Evolutionary conservation across 2,113 vertebrate species (phyloP).

Genomic region (Amazona guildingii): DNA sequence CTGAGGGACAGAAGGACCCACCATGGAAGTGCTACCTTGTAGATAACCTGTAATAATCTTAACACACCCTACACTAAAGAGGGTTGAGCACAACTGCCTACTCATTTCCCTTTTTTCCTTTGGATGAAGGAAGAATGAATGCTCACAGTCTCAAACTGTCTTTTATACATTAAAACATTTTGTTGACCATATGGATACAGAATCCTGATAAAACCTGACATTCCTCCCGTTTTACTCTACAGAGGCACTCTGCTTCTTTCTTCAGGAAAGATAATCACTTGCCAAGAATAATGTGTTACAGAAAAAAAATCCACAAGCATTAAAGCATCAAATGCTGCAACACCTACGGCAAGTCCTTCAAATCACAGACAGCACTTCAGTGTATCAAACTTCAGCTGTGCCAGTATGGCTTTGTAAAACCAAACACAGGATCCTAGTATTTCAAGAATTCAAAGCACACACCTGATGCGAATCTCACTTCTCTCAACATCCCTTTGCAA

Average conservation of each 20-base stretch:
- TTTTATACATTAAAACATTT: neutral
- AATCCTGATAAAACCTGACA: constrained; percentile 1
- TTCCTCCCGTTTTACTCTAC: neutral
- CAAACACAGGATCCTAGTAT: neutral
- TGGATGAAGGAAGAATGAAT: neutral
- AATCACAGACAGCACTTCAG: neutral
- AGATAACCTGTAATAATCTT: neutral
- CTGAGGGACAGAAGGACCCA: neutral
- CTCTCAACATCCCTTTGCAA: neutral
- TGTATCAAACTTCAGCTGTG: neutral
- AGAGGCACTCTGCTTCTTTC: neutral
- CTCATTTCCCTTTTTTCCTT: neutral
- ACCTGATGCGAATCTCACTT: neutral
- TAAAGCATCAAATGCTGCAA: neutral
- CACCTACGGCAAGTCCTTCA: neutral
- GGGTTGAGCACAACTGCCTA: neutral
- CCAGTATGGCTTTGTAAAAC: neutral
- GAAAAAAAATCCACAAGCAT: neutral
- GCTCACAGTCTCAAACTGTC: neutral
- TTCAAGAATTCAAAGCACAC: neutral
- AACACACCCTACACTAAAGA: neutral
- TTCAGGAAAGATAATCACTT: constrained; percentile 12
- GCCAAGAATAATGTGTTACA: constrained; percentile 2
- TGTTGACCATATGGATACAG: neutral
- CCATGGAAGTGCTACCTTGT: neutral